A percentile compares a stretch with the other conserved stretches of the same genome.
Evolutionary conservation across 2,888 invertebrate genomes (phyloP).

Genomic region (Nycteola revayana): DNA sequence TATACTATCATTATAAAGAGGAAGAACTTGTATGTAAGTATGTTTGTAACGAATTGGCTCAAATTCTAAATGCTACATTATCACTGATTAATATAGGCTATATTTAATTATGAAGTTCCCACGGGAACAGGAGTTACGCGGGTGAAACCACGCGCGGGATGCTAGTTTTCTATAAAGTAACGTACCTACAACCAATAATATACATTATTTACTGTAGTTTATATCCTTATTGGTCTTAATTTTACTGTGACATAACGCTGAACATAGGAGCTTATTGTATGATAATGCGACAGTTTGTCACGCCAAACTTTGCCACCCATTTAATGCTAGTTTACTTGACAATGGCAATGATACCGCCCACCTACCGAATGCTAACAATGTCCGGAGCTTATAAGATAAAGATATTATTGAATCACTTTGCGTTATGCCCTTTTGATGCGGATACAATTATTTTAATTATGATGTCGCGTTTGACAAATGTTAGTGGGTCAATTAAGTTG

Average conservation of each 20-base stretch:
- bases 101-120: too few relatives aligned
- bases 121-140: too few relatives aligned
- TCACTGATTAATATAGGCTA: too few relatives aligned
- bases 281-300: slow-evolving; percentile 57
- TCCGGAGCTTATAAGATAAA: slow-evolving; percentile 22
- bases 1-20: too few relatives aligned
- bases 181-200: too few relatives aligned
- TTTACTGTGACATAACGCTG: slow-evolving; percentile 8
- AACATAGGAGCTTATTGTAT: slow-evolving; percentile 63
- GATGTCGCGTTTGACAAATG: slow-evolving; percentile 6
- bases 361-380: slow-evolving; percentile 20
- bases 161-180: too few relatives aligned
- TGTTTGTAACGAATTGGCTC: too few relatives aligned
- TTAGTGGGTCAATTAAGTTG: slow-evolving; percentile 6
- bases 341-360: slow-evolving; percentile 52
- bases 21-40: too few relatives aligned
- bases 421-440: slow-evolving; percentile 17
- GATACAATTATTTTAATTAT: slow-evolving; percentile 7
- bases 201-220: too few relatives aligned
- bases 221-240: too few relatives aligned
- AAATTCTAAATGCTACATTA: too few relatives aligned
- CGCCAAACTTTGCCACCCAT: slow-evolving; percentile 57
- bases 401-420: slow-evolving; percentile 21
- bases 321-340: slow-evolving; percentile 58
- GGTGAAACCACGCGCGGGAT: too few relatives aligned